Evolutionary conservation across 2,113 vertebrate genomes (phyloP).

Genomic region (Platysteira castanea): DNA sequence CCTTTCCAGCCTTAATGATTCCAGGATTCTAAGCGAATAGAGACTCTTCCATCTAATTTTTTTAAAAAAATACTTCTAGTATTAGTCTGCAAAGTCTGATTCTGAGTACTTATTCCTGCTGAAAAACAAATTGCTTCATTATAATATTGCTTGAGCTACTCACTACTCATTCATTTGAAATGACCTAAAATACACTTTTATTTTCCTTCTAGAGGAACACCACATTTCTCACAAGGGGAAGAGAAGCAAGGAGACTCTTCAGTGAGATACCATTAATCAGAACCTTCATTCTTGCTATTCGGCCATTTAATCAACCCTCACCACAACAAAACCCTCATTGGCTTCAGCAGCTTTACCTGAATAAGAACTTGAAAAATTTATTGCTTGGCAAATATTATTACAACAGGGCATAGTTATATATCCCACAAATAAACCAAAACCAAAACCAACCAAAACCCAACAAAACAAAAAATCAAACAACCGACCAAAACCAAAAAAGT

Average conservation of each 20-base stretch:
- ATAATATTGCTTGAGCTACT: not conserved
- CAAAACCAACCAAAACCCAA: not conserved
- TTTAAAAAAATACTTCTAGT: not conserved
- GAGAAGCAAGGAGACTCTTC: not conserved
- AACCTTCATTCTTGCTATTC: not conserved
- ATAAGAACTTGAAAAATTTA: not conserved
- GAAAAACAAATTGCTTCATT: not conserved
- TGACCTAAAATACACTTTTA: not conserved
- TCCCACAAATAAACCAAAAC: not conserved
- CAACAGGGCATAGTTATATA: not conserved
- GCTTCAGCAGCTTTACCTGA: not conserved
- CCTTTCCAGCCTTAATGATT: not conserved
- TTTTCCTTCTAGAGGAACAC: not conserved
- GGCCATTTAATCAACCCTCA: not conserved
- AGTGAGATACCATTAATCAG: not conserved
- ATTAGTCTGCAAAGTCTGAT: not conserved
- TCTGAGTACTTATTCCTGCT: not conserved
- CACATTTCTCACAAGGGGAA: not conserved
- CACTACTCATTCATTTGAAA: not conserved
- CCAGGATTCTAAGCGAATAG: not conserved
- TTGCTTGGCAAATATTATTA: not conserved
- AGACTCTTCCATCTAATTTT: not conserved
- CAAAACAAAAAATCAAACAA: not conserved
- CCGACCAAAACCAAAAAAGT: not conserved
- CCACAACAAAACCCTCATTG: not conserved